These are phyloP conservation scores for Drosophila trichaetosa DNA, from an alignment of 2,888 invertebrate species.

Conservation along the genomic window DNA sequence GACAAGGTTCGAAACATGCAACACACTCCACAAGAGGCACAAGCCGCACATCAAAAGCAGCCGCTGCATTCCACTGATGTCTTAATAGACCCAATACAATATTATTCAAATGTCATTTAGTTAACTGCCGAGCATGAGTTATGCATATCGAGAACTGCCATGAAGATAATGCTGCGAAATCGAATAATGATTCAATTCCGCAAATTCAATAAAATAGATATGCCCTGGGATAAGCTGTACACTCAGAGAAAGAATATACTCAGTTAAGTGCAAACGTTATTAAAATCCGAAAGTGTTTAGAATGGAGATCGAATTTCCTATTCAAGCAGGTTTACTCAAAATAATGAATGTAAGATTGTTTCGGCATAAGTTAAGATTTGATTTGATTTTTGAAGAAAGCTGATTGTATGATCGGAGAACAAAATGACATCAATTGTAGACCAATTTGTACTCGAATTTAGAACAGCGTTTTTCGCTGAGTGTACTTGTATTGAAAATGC, in stretches of 20 bases:
- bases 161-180: slow-evolving; percentile 20
- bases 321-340: not conserved
- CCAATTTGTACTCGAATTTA: not conserved
- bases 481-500: slow-evolving; percentile 14
- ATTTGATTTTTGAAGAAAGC: not conserved
- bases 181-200: slow-evolving; percentile 76
- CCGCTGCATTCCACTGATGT: slow-evolving; percentile 73
- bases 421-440: not conserved
- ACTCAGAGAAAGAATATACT: not conserved
- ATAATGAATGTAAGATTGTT: not conserved
- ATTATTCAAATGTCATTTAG: slow-evolving; percentile 68
- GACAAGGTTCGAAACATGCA: slow-evolving; percentile 56
- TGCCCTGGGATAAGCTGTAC: slow-evolving; percentile 56
- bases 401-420: not conserved
- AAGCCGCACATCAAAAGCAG: slow-evolving; percentile 47
- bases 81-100: slow-evolving; percentile 66
- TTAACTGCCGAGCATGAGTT: slow-evolving; percentile 55
- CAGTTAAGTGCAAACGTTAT: not conserved
- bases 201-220: slow-evolving; percentile 72
- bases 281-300: not conserved
- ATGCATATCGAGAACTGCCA: slow-evolving; percentile 44
- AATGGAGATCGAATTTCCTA: not conserved
- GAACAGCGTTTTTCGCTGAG: not conserved
- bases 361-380: not conserved
- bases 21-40: slow-evolving; percentile 37